phyloP scores from a whole-genome alignment of 2,888 invertebrate species.

The Cecidostiba fungosa region DNA sequence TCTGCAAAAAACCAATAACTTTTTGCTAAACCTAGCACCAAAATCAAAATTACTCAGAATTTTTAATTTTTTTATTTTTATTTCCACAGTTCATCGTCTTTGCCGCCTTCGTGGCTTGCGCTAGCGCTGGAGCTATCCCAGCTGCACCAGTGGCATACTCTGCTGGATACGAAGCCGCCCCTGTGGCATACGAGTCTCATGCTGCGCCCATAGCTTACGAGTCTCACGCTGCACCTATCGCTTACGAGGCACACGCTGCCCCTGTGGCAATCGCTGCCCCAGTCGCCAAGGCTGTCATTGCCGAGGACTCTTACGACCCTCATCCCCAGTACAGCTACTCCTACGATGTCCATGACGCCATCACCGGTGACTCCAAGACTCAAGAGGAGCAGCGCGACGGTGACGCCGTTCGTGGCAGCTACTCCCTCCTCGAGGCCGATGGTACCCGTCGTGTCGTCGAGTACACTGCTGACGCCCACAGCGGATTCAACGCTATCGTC shows the following conservation, averaged over 20 bases:
- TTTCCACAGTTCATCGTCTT: slow-evolving; percentile 44
- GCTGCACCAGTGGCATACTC: slow-evolving; percentile 27
- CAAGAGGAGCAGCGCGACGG: slow-evolving; percentile 76
- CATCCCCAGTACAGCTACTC: slow-evolving; percentile 78
- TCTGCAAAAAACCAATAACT: not conserved
- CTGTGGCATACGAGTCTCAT: slow-evolving; percentile 26
- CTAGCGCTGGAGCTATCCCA: slow-evolving; percentile 20
- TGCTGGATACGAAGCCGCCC: slow-evolving; percentile 5
- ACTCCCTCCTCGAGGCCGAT: slow-evolving; percentile 81
- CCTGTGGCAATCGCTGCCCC: slow-evolving; percentile 43
- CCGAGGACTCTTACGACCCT: slow-evolving; percentile 72
- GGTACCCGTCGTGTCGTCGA: slow-evolving; percentile 78
- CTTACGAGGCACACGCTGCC: slow-evolving; percentile 22
- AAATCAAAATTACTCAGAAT: not conserved
- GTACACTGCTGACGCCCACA: slow-evolving; percentile 75
- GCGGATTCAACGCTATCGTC: slow-evolving; percentile 77
- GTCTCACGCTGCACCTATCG: slow-evolving; percentile 8
- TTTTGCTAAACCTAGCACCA: too few relatives aligned
- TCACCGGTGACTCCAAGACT: slow-evolving; percentile 76
- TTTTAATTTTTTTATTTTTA: not conserved
- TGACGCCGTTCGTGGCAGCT: slow-evolving; percentile 77
- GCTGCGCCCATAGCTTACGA: slow-evolving; percentile 32
- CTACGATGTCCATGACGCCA: slow-evolving; percentile 74
- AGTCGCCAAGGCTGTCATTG: slow-evolving; percentile 65
- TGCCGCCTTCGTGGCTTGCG: slow-evolving; percentile 30